phyloP scores from a whole-genome alignment of 2,113 vertebrate genomes.

The Proteles cristata region DNA sequence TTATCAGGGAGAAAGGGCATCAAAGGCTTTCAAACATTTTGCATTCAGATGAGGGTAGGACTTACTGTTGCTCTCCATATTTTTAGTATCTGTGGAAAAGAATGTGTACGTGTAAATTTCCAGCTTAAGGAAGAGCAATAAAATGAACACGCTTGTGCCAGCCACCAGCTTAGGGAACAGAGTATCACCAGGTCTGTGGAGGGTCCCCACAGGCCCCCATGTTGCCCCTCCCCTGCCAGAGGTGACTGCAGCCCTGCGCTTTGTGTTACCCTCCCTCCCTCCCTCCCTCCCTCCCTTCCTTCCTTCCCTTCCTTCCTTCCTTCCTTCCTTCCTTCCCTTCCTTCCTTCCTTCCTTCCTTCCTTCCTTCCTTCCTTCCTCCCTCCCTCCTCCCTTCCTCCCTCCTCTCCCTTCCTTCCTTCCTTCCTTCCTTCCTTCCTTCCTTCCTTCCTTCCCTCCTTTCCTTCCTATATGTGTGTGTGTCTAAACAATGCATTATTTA shows the following conservation, averaged over 20 bases:
- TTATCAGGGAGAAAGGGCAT: neutral
- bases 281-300: too few relatives aligned
- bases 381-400: too few relatives aligned
- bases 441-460: too few relatives aligned
- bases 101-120: neutral
- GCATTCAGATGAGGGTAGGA: too few relatives aligned
- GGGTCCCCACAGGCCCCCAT: rapidly evolving
- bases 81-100: neutral
- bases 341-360: too few relatives aligned
- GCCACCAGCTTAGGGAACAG: neutral
- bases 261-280: too few relatives aligned
- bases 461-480: too few relatives aligned
- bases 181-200: rapidly evolving
- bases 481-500: neutral
- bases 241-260: neutral
- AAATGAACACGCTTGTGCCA: neutral
- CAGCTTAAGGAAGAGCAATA: neutral
- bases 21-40: neutral
- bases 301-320: too few relatives aligned
- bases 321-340: too few relatives aligned
- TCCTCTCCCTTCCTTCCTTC: too few relatives aligned
- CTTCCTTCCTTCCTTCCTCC: too few relatives aligned
- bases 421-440: too few relatives aligned
- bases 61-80: neutral
- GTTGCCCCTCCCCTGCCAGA: neutral